These are phyloP conservation scores for Todiramphus chloris DNA, from an alignment of 2,113 vertebrate genomes.

Conservation along the genomic window DNA sequence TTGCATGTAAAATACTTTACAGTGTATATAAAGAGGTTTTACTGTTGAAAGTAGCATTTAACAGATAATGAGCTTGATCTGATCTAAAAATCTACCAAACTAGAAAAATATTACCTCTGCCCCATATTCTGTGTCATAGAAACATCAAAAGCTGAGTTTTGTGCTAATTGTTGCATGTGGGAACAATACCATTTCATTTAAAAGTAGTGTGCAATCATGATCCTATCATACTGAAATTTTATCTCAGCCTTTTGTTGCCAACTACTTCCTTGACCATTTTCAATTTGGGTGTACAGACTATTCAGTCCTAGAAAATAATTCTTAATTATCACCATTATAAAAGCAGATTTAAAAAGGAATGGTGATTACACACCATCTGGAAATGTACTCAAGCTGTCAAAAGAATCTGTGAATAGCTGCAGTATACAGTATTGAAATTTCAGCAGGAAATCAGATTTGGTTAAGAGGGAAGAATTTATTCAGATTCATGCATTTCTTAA, in stretches of 20 bases:
- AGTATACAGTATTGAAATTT: conserved; percentile 39
- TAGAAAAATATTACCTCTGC: background rate
- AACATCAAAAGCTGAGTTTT: background rate
- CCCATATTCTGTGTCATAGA: background rate
- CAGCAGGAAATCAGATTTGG: conserved; percentile 37
- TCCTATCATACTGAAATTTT: background rate
- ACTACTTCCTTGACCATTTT: conserved; percentile 44
- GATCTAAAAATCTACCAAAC: background rate
- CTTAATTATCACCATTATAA: conserved; percentile 63
- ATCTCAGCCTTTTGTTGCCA: background rate
- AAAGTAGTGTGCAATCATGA: background rate
- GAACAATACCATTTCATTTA: background rate
- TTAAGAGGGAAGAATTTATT: conserved; percentile 37
- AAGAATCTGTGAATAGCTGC: conserved; percentile 45
- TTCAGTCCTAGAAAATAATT: conserved; percentile 60
- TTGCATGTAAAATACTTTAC: background rate
- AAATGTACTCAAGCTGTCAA: conserved; percentile 63
- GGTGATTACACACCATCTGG: conserved; percentile 58
- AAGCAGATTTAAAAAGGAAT: conserved; percentile 70
- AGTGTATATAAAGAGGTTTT: background rate
- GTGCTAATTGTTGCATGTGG: background rate
- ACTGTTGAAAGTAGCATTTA: background rate
- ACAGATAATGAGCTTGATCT: background rate
- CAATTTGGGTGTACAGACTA: background rate
- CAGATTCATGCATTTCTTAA: conserved; percentile 4